phyloP scores from a whole-genome alignment of 2,888 invertebrate genomes.

The Girardia tigrina region DNA sequence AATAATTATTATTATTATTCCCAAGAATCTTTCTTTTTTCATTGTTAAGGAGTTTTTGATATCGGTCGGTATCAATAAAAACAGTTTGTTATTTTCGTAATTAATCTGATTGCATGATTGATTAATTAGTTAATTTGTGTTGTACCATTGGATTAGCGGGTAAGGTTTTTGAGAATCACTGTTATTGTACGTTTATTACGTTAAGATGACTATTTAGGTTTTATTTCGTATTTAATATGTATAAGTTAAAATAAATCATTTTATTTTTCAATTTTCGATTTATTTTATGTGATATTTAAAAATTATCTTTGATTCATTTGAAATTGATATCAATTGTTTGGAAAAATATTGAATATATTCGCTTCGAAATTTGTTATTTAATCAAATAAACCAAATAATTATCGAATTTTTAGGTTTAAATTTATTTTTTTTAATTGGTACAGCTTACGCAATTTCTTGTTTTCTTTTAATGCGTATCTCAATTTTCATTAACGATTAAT shows the following conservation, averaged over 20 bases:
- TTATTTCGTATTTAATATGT: conserved; percentile 18
- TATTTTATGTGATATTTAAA: background rate
- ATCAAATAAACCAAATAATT: background rate
- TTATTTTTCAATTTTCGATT: background rate
- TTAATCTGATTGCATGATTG: background rate
- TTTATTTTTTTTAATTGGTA: too few relatives aligned
- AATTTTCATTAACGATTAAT: too few relatives aligned
- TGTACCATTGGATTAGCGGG: background rate
- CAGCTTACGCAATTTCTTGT: too few relatives aligned
- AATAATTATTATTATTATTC: background rate
- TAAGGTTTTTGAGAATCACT: background rate
- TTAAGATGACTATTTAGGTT: conserved; percentile 7
- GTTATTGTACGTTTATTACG: background rate
- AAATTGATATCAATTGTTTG: background rate
- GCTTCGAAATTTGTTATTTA: background rate
- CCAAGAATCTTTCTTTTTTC: background rate
- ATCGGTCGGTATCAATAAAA: background rate
- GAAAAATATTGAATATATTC: background rate
- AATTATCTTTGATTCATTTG: too few relatives aligned
- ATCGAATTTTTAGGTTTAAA: background rate
- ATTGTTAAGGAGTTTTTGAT: background rate
- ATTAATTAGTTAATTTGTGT: background rate
- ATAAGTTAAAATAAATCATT: conserved; percentile 21
- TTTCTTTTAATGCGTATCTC: background rate
- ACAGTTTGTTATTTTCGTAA: background rate